A percentile compares a stretch with the other conserved stretches of the same genome.
These are phyloP conservation scores for Scaptomyza parva DNA, from an alignment of 2,888 invertebrate species.

Conservation along the genomic window DNA sequence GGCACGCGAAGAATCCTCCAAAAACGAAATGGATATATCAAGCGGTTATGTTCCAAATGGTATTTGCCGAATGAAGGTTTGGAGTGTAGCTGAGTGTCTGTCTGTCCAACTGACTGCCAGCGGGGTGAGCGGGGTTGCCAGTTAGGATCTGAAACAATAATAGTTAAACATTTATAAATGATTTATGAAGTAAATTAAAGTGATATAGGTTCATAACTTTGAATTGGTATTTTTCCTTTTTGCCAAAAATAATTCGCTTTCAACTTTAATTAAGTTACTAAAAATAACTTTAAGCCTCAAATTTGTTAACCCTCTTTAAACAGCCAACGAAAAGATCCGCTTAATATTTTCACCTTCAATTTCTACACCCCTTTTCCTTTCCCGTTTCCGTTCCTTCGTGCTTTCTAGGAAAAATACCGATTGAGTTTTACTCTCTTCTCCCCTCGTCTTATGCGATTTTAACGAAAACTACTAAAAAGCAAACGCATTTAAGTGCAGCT, in stretches of 20 bases:
- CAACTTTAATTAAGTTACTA: background rate
- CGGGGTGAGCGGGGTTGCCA: no score
- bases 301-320: background rate
- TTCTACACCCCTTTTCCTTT: constrained; percentile 6
- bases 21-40: constrained; percentile 73
- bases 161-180: no score
- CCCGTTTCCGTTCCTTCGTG: no score
- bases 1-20: constrained; percentile 78
- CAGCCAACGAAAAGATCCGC: background rate
- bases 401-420: constrained; percentile 2
- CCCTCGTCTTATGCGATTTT: background rate
- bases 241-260: no score
- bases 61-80: constrained; percentile 37
- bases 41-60: constrained; percentile 70
- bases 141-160: no score
- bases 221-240: no score
- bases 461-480: constrained; percentile 15
- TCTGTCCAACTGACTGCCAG: constrained; percentile 1
- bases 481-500: constrained; percentile 34
- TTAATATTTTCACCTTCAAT: background rate
- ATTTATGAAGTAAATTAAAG: no score
- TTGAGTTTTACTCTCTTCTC: constrained; percentile 4
- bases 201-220: no score
- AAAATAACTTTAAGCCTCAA: background rate
- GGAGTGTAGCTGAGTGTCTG: constrained; percentile 14